Base-by-base conservation (phyloP, 1,140 invertebrate species). In the Andricus grossulariae region DNA sequence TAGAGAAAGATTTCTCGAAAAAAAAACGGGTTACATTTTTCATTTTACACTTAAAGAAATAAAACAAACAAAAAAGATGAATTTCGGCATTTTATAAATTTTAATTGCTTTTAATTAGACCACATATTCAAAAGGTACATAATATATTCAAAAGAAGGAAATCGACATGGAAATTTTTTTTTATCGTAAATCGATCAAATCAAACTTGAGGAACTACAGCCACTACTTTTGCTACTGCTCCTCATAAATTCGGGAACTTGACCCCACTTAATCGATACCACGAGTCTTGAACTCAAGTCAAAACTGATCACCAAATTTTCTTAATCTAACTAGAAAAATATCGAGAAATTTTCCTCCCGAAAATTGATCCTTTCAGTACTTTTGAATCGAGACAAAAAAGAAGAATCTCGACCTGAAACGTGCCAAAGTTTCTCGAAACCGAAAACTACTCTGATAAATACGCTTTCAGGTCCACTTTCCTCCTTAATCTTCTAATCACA, bases 221-320 rank as follows among this genome's bases (percentile, higher is more conserved):
- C 45, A 66, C 25, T 66, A 66, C 60, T 15, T 16, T 16, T 32
- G 25, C 25, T 66, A 66, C 32, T 66, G 60, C 32, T 13, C 25
- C 60, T 66, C 16, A 32, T 32, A 66, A 39, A 66, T 66, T 66
- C 32, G 60, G 25, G 60, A 66, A 66, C 60, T 66, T 66, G 60
- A 66, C 60, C 60, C 60, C 39, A 66, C 60, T 66, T 66, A 66
- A 66, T 66, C 60, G 60, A 66, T 66, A 66, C 39, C 21, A 66
- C 16, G 60, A 66, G 60, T 39, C 60, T 66, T 66, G 60, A 16
- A 19, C 12, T 3, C 21, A 21, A 12, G 54, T 55, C 18, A 55
- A 55, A 55, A 55, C 54, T 19, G 16, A 21, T 19, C 10, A 19
- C n/a, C n/a, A 3, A 19, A 55, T 45, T 45, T 45, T 45, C 39